Evolutionary conservation across 2,797 vertebrate species (phyloP).

Genomic region (Percopsis omiscomaycus): DNA sequence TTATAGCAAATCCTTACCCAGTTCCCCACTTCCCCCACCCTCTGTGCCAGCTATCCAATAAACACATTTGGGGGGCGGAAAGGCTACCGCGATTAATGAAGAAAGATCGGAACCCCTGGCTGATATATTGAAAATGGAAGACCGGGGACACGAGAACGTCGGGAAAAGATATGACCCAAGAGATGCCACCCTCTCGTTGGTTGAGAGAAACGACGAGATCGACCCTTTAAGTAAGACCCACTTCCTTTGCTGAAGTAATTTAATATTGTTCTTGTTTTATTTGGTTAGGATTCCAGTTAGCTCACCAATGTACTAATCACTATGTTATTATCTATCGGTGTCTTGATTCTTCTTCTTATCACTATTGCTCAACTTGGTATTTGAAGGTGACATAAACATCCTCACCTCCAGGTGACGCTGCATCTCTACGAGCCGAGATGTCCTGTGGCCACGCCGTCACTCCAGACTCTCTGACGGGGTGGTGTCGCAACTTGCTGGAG

Average conservation of each 20-base stretch:
- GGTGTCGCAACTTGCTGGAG: slow-evolving; percentile 64
- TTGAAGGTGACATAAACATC: too few species aligned
- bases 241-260: neutral
- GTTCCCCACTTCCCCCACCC: too few species aligned
- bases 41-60: too few species aligned
- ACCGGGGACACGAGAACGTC: neutral
- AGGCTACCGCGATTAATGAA: too few species aligned
- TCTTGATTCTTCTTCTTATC: too few species aligned
- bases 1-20: too few species aligned
- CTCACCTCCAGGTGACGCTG: slow-evolving; percentile 48
- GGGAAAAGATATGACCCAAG: slow-evolving; percentile 31
- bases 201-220: slow-evolving; percentile 39
- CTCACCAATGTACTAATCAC: too few species aligned
- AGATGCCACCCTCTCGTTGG: slow-evolving; percentile 43
- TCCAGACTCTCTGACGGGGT: slow-evolving; percentile 58
- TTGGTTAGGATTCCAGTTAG: neutral
- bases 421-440: slow-evolving; percentile 59
- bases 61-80: too few species aligned
- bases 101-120: too few species aligned
- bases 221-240: neutral
- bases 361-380: neutral
- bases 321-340: too few species aligned
- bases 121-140: neutral
- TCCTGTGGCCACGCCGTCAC: slow-evolving; percentile 74
- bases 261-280: neutral